phyloP scores from a whole-genome alignment of 2,797 vertebrate genomes.

The Myotis daubentonii region DNA sequence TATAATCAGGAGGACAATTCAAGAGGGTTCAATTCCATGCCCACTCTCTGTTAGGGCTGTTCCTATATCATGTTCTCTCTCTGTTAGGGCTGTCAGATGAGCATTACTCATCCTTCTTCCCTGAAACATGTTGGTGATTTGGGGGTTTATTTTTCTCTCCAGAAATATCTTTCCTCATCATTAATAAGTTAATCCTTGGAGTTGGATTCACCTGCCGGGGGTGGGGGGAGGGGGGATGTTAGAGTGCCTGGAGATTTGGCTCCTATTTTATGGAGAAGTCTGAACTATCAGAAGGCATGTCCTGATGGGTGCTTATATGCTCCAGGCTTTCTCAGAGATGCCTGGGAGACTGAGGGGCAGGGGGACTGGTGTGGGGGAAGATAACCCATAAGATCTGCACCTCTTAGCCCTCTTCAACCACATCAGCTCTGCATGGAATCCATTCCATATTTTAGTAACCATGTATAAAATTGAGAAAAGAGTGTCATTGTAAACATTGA shows the following conservation, averaged over 20 bases:
- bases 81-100: background rate
- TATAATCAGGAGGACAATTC: background rate
- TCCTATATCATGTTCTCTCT: background rate
- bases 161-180: background rate
- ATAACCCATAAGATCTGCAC: background rate
- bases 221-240: background rate
- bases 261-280: background rate
- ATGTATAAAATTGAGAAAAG: constrained; percentile 30
- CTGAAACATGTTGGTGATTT: background rate
- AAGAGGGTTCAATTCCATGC: background rate
- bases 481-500: background rate
- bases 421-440: background rate
- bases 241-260: background rate
- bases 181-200: background rate
- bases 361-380: too few species aligned
- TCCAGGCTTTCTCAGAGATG: background rate
- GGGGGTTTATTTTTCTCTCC: background rate
- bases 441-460: background rate
- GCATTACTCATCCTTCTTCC: background rate
- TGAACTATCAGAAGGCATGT: background rate
- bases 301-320: background rate
- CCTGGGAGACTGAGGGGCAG: background rate
- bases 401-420: background rate
- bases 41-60: background rate
- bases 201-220: background rate